Conservation (phyloP, 2,888 invertebrate species). For the Hydropsyche betteni region DNA sequence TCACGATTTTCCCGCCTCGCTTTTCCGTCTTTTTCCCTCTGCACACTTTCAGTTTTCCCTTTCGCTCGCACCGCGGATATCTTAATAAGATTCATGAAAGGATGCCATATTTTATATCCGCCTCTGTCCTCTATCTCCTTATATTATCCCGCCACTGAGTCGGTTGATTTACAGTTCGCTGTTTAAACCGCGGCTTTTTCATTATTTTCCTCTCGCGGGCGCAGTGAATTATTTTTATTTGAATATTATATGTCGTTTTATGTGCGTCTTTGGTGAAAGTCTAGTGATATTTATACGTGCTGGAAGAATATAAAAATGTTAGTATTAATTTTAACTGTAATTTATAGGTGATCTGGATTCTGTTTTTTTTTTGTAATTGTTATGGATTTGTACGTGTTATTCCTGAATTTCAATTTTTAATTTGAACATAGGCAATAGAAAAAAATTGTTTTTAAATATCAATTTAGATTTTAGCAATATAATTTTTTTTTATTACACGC, state of each 20-base stretch:
- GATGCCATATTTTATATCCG: slow-evolving; percentile 83
- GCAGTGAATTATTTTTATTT: slow-evolving; percentile 5
- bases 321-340: no score
- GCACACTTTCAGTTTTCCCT: slow-evolving; percentile 49
- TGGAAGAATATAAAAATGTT: background rate
- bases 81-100: slow-evolving; percentile 87
- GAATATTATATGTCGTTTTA: background rate
- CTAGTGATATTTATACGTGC: background rate
- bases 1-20: slow-evolving; percentile 54
- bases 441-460: no score
- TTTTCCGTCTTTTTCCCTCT: slow-evolving; percentile 53
- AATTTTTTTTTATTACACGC: no score
- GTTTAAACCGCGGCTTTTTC: slow-evolving; percentile 42
- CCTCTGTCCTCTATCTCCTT: slow-evolving; percentile 70
- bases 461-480: no score
- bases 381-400: no score
- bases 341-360: no score
- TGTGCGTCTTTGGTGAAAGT: background rate
- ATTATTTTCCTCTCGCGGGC: slow-evolving; percentile 30
- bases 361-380: no score
- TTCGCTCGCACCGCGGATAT: slow-evolving; percentile 70
- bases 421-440: no score
- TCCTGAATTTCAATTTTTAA: no score
- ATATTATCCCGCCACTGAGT: slow-evolving; percentile 61
- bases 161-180: slow-evolving; percentile 39